These are phyloP conservation scores for Elysia crispata DNA, from an alignment of 2,888 invertebrate genomes.

Conservation along the genomic window DNA sequence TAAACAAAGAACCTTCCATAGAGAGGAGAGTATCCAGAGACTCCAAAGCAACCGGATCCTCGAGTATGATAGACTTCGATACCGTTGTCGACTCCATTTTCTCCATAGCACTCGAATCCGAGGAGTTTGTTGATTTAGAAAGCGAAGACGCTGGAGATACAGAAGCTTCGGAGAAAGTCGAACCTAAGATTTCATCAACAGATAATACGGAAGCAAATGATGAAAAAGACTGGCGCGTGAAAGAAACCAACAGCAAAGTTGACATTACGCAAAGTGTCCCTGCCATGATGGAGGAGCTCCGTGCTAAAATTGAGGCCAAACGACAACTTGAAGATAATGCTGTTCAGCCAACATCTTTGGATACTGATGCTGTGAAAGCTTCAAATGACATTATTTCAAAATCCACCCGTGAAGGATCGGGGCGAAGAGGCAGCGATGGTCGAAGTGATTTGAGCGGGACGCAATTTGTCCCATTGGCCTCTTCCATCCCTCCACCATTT, in stretches of 20 bases:
- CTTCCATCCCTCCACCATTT: slow-evolving; percentile 29
- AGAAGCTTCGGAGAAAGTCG: neutral
- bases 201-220: too few species aligned
- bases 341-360: too few species aligned
- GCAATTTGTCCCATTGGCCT: slow-evolving; percentile 10
- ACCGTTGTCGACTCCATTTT: slow-evolving; percentile 41
- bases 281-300: too few species aligned
- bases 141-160: neutral
- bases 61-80: slow-evolving; percentile 22
- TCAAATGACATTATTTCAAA: too few species aligned
- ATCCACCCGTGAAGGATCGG: too few species aligned
- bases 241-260: too few species aligned
- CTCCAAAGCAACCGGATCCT: neutral
- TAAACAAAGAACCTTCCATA: neutral
- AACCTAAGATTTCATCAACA: too few species aligned
- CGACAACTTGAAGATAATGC: too few species aligned
- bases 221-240: too few species aligned
- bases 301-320: too few species aligned
- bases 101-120: slow-evolving; percentile 25
- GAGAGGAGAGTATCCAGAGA: neutral
- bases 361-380: too few species aligned
- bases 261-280: too few species aligned
- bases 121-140: neutral
- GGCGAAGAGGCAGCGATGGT: neutral
- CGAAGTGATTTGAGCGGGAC: neutral